Evolutionary conservation across 2,113 vertebrate genomes (phyloP).

Genomic region (Oenanthe oenanthe): DNA sequence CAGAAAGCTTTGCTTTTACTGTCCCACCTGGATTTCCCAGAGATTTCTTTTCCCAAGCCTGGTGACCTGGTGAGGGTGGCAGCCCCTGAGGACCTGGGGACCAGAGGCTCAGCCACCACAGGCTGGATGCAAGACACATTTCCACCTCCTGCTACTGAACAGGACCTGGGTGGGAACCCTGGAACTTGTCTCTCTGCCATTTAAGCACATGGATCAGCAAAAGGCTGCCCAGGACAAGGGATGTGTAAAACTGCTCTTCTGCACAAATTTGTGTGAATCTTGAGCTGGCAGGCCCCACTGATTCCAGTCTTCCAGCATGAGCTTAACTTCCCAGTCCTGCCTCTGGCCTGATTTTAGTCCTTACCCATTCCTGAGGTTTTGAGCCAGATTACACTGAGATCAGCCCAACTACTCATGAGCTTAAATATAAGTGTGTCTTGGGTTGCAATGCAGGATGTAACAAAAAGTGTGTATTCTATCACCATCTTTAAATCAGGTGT

Average conservation of each 20-base stretch:
- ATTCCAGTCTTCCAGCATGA: accelerated
- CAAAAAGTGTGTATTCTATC: too few relatives aligned
- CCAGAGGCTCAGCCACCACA: neutral
- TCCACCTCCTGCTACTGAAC: neutral
- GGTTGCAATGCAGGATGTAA: too few relatives aligned
- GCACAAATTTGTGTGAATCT: neutral
- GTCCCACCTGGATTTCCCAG: neutral
- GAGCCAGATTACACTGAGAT: neutral
- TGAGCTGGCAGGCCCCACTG: neutral
- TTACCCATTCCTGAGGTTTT: neutral
- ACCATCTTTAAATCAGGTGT: too few relatives aligned
- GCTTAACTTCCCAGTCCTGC: neutral
- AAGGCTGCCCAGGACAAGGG: neutral
- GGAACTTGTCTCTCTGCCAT: neutral
- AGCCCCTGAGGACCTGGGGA: neutral
- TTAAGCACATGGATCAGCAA: neutral
- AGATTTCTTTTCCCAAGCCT: neutral
- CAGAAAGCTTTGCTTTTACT: neutral
- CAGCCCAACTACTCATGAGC: accelerated
- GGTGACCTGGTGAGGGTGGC: neutral
- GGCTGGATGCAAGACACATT: neutral
- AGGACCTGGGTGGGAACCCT: neutral
- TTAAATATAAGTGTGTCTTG: neutral
- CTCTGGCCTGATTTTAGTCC: neutral
- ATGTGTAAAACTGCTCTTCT: constrained; percentile 12